phyloP scores from a whole-genome alignment of 2,797 vertebrate species.

The Garrulus glandarius region DNA sequence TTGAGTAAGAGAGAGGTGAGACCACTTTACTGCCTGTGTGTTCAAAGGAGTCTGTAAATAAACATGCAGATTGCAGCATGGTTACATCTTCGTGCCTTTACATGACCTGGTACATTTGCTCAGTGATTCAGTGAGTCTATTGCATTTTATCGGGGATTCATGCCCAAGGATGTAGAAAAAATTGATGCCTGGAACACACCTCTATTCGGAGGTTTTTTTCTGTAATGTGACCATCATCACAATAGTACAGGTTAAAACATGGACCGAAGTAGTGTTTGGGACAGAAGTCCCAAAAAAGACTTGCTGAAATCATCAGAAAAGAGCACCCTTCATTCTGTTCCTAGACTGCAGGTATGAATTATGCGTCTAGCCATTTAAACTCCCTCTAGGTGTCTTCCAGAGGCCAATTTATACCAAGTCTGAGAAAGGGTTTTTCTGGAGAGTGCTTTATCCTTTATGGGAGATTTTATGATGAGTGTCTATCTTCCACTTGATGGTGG shows the following conservation, averaged over 20 bases:
- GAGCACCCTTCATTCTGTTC: not conserved
- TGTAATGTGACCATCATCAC: not conserved
- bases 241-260: not conserved
- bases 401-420: not conserved
- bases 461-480: constrained; percentile 21
- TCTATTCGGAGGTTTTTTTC: not conserved
- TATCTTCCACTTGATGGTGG: not conserved
- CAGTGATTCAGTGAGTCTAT: not conserved
- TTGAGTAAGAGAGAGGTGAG: not conserved
- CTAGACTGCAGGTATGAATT: not conserved
- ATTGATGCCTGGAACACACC: not conserved
- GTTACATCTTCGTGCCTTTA: not conserved
- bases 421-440: not conserved
- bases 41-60: not conserved
- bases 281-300: not conserved
- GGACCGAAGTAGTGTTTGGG: not conserved
- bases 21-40: not conserved
- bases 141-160: not conserved
- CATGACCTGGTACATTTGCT: not conserved
- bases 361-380: not conserved
- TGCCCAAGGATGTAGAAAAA: not conserved
- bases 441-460: not conserved
- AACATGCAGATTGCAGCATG: not conserved
- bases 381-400: not conserved
- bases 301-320: not conserved